Base-by-base conservation (phyloP, 1,140 invertebrate genomes). In the Drosophila teissieri region DNA sequence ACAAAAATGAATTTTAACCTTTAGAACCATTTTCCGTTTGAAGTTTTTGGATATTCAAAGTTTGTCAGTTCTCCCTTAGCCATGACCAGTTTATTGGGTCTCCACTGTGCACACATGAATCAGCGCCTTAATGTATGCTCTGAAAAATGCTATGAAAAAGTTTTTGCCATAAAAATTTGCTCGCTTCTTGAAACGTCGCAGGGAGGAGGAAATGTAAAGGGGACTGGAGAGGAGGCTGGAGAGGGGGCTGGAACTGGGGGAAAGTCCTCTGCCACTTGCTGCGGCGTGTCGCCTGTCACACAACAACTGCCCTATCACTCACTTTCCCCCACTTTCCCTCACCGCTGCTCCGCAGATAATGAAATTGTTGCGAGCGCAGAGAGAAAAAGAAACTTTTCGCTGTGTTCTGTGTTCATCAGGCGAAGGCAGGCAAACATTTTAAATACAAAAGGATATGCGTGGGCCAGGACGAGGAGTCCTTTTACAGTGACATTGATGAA, bases 381-480 rank as follows among this genome's bases (percentile, higher is more conserved):
- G 64, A 44, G 69, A 63, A 57, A 56, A 63, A 64, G 58, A 82
- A 84, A 86, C 85, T 72, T 86, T 85, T 78, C 60, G 68, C 67
- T 54, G 40, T 42, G 65, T 67, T 56, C 62, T 55, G 61, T 81
- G 74, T 83, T 82, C 80, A 83, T 83, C 80, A 83, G 53, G 70
- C 82, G 69, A 82, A 69, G 67, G 67, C 67, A 70, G 75, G 83
- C 83, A 82, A 86, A 86, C 83, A 86, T 88, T 86, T 86, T 86
- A 86, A 86, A 86, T 88, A 86, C 83, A 89, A 86, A 89, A 86
- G 83, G 79, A 86, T 88, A 89, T 86, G 83, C 84, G 83, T 86
- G 83, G 83, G 84, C 64, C 75, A 79, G 78, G 57, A 69, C 81
- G 44, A 57, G 40, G 72, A 67, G 53, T 80, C 70, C 70, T 64